Percentiles rank a stretch among this genome's conserved stretches.
These are phyloP conservation scores for Neodiprion virginianus DNA, from an alignment of 1,140 invertebrate species.

Conservation along the genomic window DNA sequence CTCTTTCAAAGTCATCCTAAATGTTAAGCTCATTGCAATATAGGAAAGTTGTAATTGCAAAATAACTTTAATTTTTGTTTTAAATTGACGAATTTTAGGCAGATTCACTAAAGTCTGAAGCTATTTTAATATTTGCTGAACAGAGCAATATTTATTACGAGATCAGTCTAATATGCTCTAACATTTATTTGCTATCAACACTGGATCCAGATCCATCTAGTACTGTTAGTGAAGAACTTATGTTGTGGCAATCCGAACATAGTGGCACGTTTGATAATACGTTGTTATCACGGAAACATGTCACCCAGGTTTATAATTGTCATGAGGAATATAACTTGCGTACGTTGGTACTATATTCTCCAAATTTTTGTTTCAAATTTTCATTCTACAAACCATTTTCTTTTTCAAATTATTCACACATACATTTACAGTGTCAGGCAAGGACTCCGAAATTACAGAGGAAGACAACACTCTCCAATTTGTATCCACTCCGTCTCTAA, in stretches of 20 bases:
- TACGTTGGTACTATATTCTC: slow-evolving; percentile 29
- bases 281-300: slow-evolving; percentile 40
- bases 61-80: slow-evolving; percentile 18
- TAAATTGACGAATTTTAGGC: slow-evolving; percentile 31
- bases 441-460: slow-evolving; percentile 37
- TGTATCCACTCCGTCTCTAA: slow-evolving; percentile 57
- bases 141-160: slow-evolving; percentile 51
- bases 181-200: slow-evolving; percentile 40
- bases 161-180: slow-evolving; percentile 47
- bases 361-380: not conserved
- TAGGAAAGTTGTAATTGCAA: no score
- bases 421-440: slow-evolving; percentile 35
- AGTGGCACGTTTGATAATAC: slow-evolving; percentile 31
- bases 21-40: not conserved
- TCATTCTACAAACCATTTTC: slow-evolving; percentile 10
- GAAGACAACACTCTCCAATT: slow-evolving; percentile 38
- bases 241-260: slow-evolving; percentile 27
- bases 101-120: slow-evolving; percentile 44
- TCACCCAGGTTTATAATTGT: slow-evolving; percentile 49
- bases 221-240: slow-evolving; percentile 25
- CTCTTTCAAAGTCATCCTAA: slow-evolving; percentile 5
- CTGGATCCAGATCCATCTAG: slow-evolving; percentile 39
- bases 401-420: not conserved
- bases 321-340: slow-evolving; percentile 42
- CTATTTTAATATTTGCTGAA: slow-evolving; percentile 47